Base-by-base conservation (phyloP, 2,113 vertebrate species). In the Istiophorus platypterus region DNA sequence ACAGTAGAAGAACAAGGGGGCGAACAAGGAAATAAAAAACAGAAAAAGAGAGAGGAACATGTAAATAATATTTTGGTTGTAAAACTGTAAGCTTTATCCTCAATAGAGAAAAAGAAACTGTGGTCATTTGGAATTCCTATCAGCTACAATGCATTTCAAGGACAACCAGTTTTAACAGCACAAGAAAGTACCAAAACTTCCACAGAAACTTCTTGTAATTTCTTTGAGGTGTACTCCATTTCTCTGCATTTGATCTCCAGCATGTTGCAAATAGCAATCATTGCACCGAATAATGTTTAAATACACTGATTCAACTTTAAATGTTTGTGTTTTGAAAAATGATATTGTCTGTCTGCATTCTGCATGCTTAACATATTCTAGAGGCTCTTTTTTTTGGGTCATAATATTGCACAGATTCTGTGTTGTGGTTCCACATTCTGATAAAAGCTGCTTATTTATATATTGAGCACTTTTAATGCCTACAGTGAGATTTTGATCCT, bases 161-260 rank as follows among this genome's bases (percentile, higher is more conserved):
- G 2, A 2, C 31, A 5, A 69, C 11, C 20, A 24, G 20, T 15
- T 34, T 31, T 24, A 6, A 61, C 7, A 31, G 14, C 20, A 54
- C 20, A 34, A 24, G 47, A 54, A 62, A 71, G 47, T 45, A 45
- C 24, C 34, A 34, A 72, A 73, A 72, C 54, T 62, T 68, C 49
- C 61, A 37, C 4, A 45, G 54, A 78, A 83, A 68, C 18, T n/a
- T 72, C 18, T 51, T 34, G 11, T 66, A 66, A 34, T 67, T 6
- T 9, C 2, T 31, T 1, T 14, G 27, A 14, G 37, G 2, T 54
- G 10, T 1, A 37, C 27, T 12, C 2, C 3, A n/a, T 14, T 61
- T 20, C 31, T 42, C 6, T 41, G 13, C 29, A 39, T 22, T 31
- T 14, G n/a, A 39, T 13, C 13, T 34, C 24, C 8, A 6, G 13